Evolutionary conservation across 2,113 vertebrate species (phyloP), one percentile per base, ranked within the genome.

Genomic region (Corythornis vintsioides): DNA sequence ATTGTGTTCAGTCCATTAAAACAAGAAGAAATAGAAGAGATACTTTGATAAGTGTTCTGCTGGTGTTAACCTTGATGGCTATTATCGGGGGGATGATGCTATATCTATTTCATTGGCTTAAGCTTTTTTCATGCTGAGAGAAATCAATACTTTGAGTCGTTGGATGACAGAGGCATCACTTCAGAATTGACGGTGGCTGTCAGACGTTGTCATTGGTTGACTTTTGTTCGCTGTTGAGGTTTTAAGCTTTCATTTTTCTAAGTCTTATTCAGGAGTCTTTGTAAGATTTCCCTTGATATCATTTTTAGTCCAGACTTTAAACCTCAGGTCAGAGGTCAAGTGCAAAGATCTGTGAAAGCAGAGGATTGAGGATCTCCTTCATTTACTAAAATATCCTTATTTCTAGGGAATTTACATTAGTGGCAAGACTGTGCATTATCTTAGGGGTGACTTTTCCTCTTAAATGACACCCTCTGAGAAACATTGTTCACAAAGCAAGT

Each of bases 231-330:
- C 98, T 97, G 97, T 98, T 98, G 98, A 98, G 98, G 97, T 98
- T 99, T 99, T 98, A 98, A 98, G 98, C 97, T 98, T 98, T 99
- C 98, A 98, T 99, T 99, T 98, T 98, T 99, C 98, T 98, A 97
- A 96, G 96, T 97, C 97, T 97, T 97, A 97, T 97, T 98, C 95
- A 90, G 66, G 70, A 94, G 89, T 94, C 97, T 98, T 98, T 98
- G 94, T 97, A 96, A 98, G 96, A 98, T 98, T 98, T 98, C 98
- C 98, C 97, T 97, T 64, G 98, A 96, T 98, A 97, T 96, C 95
- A 88, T 98, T 98, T 98, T 96, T 88, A 91, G 86, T 87, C 88
- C 96, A 96, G 96, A 97, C 98, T 98, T 97, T 97, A 98, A 98
- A 97, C 94, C 95, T 97, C 73, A 96, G 97, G 95, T 98, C 97